Evolutionary conservation across 2,113 vertebrate species (phyloP), one percentile per base, ranked within the genome.

Genomic region (cattle (Bos taurus)): DNA sequence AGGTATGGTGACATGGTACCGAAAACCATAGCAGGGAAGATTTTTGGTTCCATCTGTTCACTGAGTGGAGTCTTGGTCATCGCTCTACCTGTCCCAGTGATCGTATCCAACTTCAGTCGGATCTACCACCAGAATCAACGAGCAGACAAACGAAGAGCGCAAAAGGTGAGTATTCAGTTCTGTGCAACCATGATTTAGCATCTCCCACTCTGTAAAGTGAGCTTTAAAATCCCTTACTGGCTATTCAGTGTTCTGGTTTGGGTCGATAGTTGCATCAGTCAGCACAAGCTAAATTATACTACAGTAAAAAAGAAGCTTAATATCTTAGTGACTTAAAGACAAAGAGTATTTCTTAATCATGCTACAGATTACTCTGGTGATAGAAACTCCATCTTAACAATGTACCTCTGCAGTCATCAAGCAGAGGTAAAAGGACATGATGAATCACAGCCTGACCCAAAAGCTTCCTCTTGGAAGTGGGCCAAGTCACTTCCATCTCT

Each of bases 1-100:
- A 99, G 99, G 93, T 99, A 99, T 85, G 99, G 99, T 17, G 99
- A 99, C 98, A 99, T 99, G 99, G 99, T 99, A 23, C 99, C 99
- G 9, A 99, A 99, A 99, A 99, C 99, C 95, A 99, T 99, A 97
- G 99, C 99, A 98, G 99, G 99, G 96, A 99, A 99, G 99, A 99
- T 99, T 90, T 99, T 99, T 93, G 99, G 99, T 81, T 99, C 99
- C 36, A 99, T 99, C 97, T 99, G 99, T 67, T 99, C 99, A 0
- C 98, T 99, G 97, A 99, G 99, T 48, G 99, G 99, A 1, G 99
- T 99, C 88, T 98, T 99, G 98, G 99, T 99, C 98, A 99, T 99
- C 78, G 99, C 99, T 46, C 99, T 99, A 81, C 99, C 99, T 0
- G 99, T 99, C 60, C 99, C 99, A 1, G 99, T 99, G 95, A 99